Conservation (phyloP, 2,113 vertebrate species). For the Mixornis gularis region DNA sequence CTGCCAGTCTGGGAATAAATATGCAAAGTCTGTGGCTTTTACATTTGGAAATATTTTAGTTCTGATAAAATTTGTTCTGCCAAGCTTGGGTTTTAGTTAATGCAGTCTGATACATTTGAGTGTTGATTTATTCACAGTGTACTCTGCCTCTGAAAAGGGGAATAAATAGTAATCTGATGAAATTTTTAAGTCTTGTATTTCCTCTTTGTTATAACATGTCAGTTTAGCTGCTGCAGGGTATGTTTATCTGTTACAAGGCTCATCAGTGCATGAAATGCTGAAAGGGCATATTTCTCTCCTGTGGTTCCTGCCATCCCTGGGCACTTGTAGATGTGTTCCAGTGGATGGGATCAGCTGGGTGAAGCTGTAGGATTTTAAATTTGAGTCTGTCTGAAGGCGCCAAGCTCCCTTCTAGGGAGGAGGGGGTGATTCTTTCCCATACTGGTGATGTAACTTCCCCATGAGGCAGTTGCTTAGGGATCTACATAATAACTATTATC, state of each 20-base stretch:
- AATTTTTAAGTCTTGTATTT: constrained; percentile 58
- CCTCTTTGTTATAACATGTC: constrained; percentile 73
- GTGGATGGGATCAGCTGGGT: constrained; percentile 76
- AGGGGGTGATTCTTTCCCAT: constrained; percentile 22
- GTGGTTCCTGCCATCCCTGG: constrained; percentile 62
- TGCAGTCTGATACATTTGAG: not conserved
- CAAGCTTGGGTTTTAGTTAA: constrained; percentile 19
- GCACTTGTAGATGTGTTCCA: constrained; percentile 69
- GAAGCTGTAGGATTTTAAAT: constrained; percentile 63
- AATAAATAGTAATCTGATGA: constrained; percentile 57
- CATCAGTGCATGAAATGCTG: constrained; percentile 82
- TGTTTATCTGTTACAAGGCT: constrained; percentile 83
- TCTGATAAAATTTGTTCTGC: constrained; percentile 13
- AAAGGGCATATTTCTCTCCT: constrained; percentile 70
- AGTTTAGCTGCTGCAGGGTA: constrained; percentile 81
- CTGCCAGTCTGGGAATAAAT: not conserved
- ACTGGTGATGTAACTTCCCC: constrained; percentile 69
- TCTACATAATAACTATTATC: constrained; percentile 61
- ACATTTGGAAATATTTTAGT: not conserved
- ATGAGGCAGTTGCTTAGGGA: constrained; percentile 54
- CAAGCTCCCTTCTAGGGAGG: constrained; percentile 22
- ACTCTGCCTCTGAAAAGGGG: constrained; percentile 30
- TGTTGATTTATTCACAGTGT: constrained; percentile 35
- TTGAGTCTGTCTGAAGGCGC: constrained; percentile 51
- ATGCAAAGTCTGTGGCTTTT: not conserved